Evolutionary conservation across 1,140 invertebrate genomes (phyloP).

Genomic region (Drosophila paulistorum): DNA sequence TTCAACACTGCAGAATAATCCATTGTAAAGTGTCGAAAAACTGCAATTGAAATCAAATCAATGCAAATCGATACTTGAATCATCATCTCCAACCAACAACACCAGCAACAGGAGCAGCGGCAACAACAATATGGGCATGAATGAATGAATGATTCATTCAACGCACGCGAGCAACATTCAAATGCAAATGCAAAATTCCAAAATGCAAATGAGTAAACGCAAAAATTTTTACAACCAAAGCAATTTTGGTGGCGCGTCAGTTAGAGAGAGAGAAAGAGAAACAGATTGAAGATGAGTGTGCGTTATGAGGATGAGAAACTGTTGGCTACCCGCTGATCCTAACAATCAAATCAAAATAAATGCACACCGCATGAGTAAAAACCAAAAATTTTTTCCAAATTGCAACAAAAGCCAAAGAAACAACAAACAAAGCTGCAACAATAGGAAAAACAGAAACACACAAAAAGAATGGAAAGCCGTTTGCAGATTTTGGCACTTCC

Average conservation of each 20-base stretch:
- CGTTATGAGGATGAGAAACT: constrained; percentile 18
- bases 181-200: constrained; percentile 59
- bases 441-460: background rate
- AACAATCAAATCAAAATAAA: constrained; percentile 80
- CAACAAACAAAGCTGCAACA: too few relatives aligned
- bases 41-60: too few relatives aligned
- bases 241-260: constrained; percentile 26
- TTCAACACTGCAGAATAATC: constrained; percentile 77
- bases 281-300: background rate
- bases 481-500: constrained; percentile 69
- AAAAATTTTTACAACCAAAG: constrained; percentile 50
- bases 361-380: constrained; percentile 52
- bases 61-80: constrained; percentile 80
- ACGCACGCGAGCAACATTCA: constrained; percentile 73
- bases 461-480: constrained; percentile 35
- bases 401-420: too few relatives aligned
- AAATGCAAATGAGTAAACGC: constrained; percentile 51
- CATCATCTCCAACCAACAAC: constrained; percentile 47
- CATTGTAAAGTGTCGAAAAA: constrained; percentile 80
- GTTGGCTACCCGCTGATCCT: constrained; percentile 55
- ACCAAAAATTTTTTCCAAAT: background rate
- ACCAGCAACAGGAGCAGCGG: background rate
- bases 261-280: background rate
- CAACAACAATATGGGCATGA: constrained; percentile 10
- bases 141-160: constrained; percentile 73